These are phyloP conservation scores for Cotesia typhae DNA, from an alignment of 1,140 invertebrate genomes.

Conservation along the genomic window DNA sequence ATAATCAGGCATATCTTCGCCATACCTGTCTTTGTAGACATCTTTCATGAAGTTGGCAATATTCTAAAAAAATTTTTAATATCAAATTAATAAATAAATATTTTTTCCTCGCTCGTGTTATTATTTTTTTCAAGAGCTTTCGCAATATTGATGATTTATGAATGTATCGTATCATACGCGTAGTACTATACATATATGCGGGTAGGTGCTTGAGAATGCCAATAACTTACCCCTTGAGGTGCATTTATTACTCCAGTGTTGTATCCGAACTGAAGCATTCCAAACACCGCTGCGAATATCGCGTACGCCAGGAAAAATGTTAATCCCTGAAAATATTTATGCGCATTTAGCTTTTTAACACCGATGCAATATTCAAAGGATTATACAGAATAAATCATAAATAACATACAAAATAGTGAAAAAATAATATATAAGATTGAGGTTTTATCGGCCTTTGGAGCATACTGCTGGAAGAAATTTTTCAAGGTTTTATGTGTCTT, in stretches of 20 bases:
- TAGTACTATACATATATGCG: background rate
- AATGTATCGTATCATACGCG: background rate
- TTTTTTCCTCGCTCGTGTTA: background rate
- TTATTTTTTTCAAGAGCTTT: background rate
- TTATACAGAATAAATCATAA: conserved; percentile 45
- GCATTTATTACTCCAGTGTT: conserved; percentile 99
- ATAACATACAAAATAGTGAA: conserved; percentile 3
- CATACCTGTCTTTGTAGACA: conserved; percentile 82
- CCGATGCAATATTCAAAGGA: background rate
- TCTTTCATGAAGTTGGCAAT: conserved; percentile 94
- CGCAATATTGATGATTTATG: background rate
- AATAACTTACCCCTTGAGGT: conserved; percentile 78
- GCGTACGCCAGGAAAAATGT: conserved; percentile 92
- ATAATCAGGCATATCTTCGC: conserved; percentile 75
- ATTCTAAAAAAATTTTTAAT: conserved; percentile 68
- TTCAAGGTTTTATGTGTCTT: too few relatives aligned
- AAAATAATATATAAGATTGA: too few relatives aligned
- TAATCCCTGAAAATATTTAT: conserved; percentile 75
- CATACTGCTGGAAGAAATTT: background rate
- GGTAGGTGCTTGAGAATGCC: background rate
- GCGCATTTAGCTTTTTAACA: conserved; percentile 15
- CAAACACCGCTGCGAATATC: conserved; percentile 91
- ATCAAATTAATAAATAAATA: background rate
- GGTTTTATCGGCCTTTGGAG: background rate
- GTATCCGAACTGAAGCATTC: conserved; percentile 99